Conservation (phyloP, 2,797 vertebrate genomes). For the Hydrocynus forskahlii region DNA sequence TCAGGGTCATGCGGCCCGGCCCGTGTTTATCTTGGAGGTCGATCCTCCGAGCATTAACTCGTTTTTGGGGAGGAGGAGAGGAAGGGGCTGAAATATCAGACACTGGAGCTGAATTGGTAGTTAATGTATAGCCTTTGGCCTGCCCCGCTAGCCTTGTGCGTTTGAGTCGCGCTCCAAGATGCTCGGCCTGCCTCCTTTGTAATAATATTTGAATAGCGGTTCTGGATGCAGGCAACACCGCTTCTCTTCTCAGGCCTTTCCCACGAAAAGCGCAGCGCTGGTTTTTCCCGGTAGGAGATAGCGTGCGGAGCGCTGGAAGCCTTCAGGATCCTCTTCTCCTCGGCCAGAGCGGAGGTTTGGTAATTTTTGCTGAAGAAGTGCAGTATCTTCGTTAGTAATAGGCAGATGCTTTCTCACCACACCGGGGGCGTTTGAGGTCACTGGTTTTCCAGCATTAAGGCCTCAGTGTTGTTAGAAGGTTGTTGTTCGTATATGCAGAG, state of each 20-base stretch:
- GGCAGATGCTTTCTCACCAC: not conserved
- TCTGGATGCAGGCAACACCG: slow-evolving; percentile 70
- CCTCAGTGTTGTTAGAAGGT: too few relatives aligned
- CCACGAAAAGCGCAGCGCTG: slow-evolving; percentile 73
- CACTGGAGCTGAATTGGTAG: slow-evolving; percentile 72
- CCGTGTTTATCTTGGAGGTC: slow-evolving; percentile 75
- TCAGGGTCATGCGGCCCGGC: slow-evolving; percentile 66
- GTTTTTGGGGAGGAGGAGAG: slow-evolving; percentile 60
- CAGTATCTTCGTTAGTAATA: slow-evolving; percentile 12
- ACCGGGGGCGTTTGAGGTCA: not conserved
- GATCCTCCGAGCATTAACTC: slow-evolving; percentile 57
- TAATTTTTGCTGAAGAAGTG: slow-evolving; percentile 22
- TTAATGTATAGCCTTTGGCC: slow-evolving; percentile 73
- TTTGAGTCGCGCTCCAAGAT: slow-evolving; percentile 66
- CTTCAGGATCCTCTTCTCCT: slow-evolving; percentile 32
- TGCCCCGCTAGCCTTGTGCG: slow-evolving; percentile 64
- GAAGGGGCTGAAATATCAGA: slow-evolving; percentile 72
- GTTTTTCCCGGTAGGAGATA: slow-evolving; percentile 73
- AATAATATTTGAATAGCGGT: slow-evolving; percentile 81
- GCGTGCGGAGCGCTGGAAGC: slow-evolving; percentile 65
- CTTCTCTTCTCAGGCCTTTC: slow-evolving; percentile 75
- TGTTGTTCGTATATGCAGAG: not conserved
- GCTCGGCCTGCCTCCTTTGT: slow-evolving; percentile 71
- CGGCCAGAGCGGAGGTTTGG: slow-evolving; percentile 18
- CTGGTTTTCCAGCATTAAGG: not conserved